A percentile compares a stretch with the other conserved stretches of the same genome.
phyloP scores from a whole-genome alignment of 1,140 invertebrate species.

The Cheumatopsyche charites region DNA sequence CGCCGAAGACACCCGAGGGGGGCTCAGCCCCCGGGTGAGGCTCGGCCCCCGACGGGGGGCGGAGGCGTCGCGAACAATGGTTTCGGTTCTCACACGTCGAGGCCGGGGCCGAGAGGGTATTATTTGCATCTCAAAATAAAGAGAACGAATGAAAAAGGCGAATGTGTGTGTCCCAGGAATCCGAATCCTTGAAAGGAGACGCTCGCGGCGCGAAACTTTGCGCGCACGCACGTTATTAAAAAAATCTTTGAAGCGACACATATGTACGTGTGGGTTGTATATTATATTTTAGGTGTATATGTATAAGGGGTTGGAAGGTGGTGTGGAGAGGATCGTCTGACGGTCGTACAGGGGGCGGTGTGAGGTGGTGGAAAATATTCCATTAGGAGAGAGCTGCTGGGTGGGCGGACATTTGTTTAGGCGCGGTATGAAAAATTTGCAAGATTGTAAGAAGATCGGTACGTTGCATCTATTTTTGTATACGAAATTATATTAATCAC shows the following conservation, averaged over 20 bases:
- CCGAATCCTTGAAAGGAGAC: constrained; percentile 36
- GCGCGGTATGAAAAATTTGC: not conserved
- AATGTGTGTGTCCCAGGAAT: constrained; percentile 45
- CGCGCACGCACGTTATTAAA: constrained; percentile 46
- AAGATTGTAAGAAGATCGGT: not conserved
- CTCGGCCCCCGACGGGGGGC: not conserved
- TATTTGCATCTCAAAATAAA: constrained; percentile 67
- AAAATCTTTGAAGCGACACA: constrained; percentile 29
- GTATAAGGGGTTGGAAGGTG: no score
- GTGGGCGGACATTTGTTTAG: not conserved
- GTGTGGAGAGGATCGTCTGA: not conserved
- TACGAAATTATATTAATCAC: not conserved
- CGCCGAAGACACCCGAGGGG: not conserved
- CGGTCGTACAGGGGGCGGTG: not conserved
- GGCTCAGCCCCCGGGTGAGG: not conserved
- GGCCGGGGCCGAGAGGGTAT: constrained; percentile 53
- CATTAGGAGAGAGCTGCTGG: not conserved
- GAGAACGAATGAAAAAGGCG: constrained; percentile 64
- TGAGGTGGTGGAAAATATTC: not conserved
- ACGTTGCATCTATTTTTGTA: not conserved
- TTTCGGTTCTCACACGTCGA: constrained; percentile 65
- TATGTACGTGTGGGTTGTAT: no score
- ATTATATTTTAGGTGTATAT: no score
- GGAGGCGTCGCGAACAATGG: constrained; percentile 45
- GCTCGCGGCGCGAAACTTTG: constrained; percentile 36